phyloP scores from a whole-genome alignment of 2,797 vertebrate genomes.

The Cyclopterus lumpus region DNA sequence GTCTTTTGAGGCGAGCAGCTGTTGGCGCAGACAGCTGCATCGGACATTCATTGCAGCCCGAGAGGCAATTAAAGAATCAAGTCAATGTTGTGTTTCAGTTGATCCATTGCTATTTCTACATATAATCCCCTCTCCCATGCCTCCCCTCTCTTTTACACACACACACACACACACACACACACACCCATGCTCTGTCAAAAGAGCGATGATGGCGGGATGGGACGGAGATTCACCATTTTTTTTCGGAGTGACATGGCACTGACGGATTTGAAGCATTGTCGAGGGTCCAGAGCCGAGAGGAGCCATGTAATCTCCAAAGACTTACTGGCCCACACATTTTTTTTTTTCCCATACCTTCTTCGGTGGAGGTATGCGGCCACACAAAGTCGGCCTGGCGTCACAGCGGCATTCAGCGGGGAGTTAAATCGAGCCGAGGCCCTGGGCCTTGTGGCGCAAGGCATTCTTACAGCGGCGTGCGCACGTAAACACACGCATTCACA shows the following conservation, averaged over 20 bases:
- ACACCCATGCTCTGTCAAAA: conserved; percentile 34
- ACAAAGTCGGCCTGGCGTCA: conserved; percentile 85
- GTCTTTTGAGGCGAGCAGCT: conserved; percentile 83
- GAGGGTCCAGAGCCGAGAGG: conserved; percentile 68
- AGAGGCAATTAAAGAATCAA: conserved; percentile 84
- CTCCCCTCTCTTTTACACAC: conserved; percentile 40
- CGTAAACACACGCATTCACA: conserved; percentile 51
- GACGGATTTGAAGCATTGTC: conserved; percentile 77
- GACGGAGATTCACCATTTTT: conserved; percentile 61
- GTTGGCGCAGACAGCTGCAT: conserved; percentile 84
- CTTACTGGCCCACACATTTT: conserved; percentile 79
- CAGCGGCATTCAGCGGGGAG: conserved; percentile 77
- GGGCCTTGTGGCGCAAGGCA: conserved; percentile 74
- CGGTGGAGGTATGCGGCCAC: conserved; percentile 78
- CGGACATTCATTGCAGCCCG: conserved; percentile 72
- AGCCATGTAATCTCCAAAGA: conserved; percentile 83
- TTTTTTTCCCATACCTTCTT: conserved; percentile 86
- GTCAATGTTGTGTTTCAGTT: conserved; percentile 85
- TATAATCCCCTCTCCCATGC: conserved; percentile 78
- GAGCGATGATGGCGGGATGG: conserved; percentile 27
- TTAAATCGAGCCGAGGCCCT: conserved; percentile 79
- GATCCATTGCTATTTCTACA: conserved; percentile 85
- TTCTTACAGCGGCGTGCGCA: conserved; percentile 57
- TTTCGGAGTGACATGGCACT: conserved; percentile 70
- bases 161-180: conserved; percentile 34